Conservation (phyloP, 2,888 invertebrate species). For the Kuschelorhynchus macadamiae region DNA sequence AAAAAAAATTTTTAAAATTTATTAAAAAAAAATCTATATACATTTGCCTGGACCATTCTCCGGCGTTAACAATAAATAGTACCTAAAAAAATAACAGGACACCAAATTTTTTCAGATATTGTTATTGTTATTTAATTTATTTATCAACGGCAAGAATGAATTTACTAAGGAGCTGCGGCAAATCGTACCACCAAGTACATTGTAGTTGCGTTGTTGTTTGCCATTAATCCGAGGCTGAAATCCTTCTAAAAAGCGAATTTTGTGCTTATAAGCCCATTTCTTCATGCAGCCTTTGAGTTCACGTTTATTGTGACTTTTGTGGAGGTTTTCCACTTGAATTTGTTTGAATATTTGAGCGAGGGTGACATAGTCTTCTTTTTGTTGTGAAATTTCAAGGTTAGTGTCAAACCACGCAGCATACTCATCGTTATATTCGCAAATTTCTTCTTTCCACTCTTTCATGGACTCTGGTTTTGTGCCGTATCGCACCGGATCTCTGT, state of each 20-base stretch:
- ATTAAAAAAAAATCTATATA: too few species aligned
- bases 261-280: slow-evolving; percentile 1
- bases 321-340: neutral
- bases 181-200: too few species aligned
- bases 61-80: too few species aligned
- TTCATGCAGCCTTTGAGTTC: neutral
- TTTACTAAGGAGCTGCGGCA: too few species aligned
- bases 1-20: too few species aligned
- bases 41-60: too few species aligned
- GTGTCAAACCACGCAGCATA: neutral
- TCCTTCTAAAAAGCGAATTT: neutral
- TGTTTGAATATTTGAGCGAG: neutral
- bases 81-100: too few species aligned
- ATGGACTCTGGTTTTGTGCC: neutral
- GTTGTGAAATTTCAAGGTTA: neutral
- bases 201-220: neutral
- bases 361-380: neutral
- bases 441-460: neutral
- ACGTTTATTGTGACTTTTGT: neutral
- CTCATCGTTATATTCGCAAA: neutral
- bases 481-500: neutral
- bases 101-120: too few species aligned
- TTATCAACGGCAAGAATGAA: too few species aligned
- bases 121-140: too few species aligned
- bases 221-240: slow-evolving; percentile 1